phyloP scores from a whole-genome alignment of 1,140 invertebrate species.

The Saccostrea glomerata region DNA sequence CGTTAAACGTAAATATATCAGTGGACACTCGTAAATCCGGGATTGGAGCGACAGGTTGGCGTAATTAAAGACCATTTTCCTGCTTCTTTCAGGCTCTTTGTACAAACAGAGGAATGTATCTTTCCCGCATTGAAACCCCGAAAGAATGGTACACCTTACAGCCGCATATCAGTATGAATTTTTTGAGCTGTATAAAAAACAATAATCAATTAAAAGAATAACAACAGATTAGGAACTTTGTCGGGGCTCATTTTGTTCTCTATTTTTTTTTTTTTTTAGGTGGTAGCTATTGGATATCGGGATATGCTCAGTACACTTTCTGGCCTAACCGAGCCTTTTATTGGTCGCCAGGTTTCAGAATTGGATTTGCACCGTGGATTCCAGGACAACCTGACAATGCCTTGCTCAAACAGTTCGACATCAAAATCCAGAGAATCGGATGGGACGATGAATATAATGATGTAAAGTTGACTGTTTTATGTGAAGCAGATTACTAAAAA shows the following conservation, averaged over 20 bases:
- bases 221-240: too few species aligned
- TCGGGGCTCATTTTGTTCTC: too few species aligned
- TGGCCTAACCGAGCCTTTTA: not conserved
- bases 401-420: not conserved
- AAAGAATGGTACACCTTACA: not conserved
- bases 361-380: not conserved
- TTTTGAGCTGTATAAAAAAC: too few species aligned
- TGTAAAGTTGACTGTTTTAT: not conserved
- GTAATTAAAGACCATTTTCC: not conserved
- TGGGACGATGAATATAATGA: not conserved
- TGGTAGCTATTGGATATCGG: not conserved
- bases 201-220: too few species aligned
- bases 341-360: not conserved
- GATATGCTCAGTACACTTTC: not conserved
- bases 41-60: too few species aligned
- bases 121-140: not conserved
- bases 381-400: not conserved
- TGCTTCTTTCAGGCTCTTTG: not conserved
- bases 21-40: too few species aligned
- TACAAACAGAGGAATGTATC: not conserved
- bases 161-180: not conserved
- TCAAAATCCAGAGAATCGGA: not conserved
- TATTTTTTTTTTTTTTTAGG: not conserved
- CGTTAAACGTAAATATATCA: too few species aligned
- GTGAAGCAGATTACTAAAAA: not conserved